Evolutionary conservation across 2,113 vertebrate species (phyloP).

Genomic region (Erythrocercus mccallii): DNA sequence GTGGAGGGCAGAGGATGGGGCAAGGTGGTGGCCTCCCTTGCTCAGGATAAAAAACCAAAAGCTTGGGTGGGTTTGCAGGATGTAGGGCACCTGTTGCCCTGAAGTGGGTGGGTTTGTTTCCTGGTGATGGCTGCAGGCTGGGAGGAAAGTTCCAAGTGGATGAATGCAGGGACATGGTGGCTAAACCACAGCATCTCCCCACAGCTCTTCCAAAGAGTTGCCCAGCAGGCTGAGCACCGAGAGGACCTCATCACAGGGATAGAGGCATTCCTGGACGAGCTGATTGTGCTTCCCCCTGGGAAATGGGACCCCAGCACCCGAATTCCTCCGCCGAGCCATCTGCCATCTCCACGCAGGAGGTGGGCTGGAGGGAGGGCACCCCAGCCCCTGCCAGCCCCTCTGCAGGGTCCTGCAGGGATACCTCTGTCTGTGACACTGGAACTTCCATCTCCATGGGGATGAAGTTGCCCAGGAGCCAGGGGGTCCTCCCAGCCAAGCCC

Average conservation of each 20-base stretch:
- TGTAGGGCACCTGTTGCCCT: neutral
- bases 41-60: neutral
- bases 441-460: neutral
- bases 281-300: conserved; percentile 76
- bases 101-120: neutral
- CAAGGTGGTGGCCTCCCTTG: neutral
- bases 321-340: conserved; percentile 63
- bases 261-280: conserved; percentile 72
- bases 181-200: neutral
- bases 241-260: conserved; percentile 70
- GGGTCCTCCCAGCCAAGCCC: neutral
- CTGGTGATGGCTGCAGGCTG: neutral
- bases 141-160: neutral
- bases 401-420: neutral
- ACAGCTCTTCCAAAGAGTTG: conserved; percentile 73
- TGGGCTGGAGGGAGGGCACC: neutral
- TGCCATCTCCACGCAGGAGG: conserved; percentile 68
- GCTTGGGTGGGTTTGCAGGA: neutral
- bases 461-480: neutral
- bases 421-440: neutral
- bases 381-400: neutral
- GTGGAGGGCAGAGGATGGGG: neutral
- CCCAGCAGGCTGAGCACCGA: conserved; percentile 49
- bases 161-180: neutral
- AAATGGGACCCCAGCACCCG: conserved; percentile 73